These are phyloP conservation scores for Globodera rostochiensis DNA, from an alignment of 1,140 invertebrate species.

Conservation along the genomic window DNA sequence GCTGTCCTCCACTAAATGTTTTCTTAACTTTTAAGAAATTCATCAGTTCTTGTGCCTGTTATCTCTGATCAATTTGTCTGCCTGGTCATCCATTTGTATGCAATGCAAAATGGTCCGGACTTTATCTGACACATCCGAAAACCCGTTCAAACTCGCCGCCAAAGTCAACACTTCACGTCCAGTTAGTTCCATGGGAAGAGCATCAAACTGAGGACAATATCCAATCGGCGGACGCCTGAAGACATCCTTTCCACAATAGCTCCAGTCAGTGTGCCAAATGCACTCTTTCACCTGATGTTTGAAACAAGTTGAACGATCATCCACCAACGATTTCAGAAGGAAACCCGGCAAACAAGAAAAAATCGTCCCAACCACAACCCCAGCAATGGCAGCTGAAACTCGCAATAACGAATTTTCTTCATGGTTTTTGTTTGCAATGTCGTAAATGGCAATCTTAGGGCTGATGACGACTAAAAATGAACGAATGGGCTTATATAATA, in stretches of 20 bases:
- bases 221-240: slow-evolving; percentile 44
- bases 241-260: slow-evolving; percentile 45
- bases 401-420: background rate
- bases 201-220: slow-evolving; percentile 57
- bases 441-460: slow-evolving; percentile 38
- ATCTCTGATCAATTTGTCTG: slow-evolving; percentile 42
- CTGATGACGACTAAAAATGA: slow-evolving; percentile 36
- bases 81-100: slow-evolving; percentile 41
- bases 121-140: slow-evolving; percentile 31
- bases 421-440: slow-evolving; percentile 20
- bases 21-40: background rate
- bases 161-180: slow-evolving; percentile 44
- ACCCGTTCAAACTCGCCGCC: slow-evolving; percentile 51
- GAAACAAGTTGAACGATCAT: slow-evolving; percentile 36
- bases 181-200: slow-evolving; percentile 48
- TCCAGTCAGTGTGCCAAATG: too few species aligned
- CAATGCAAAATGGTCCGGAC: slow-evolving; percentile 40
- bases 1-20: slow-evolving; percentile 68
- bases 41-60: slow-evolving; percentile 24
- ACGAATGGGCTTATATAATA: too few species aligned
- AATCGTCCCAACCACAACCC: slow-evolving; percentile 34
- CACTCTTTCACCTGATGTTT: slow-evolving; percentile 38
- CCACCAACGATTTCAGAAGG: slow-evolving; percentile 46
- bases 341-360: slow-evolving; percentile 37
- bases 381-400: background rate